These are phyloP conservation scores for Denticeps clupeoides DNA, from an alignment of 2,797 vertebrate genomes.

Conservation along the genomic window DNA sequence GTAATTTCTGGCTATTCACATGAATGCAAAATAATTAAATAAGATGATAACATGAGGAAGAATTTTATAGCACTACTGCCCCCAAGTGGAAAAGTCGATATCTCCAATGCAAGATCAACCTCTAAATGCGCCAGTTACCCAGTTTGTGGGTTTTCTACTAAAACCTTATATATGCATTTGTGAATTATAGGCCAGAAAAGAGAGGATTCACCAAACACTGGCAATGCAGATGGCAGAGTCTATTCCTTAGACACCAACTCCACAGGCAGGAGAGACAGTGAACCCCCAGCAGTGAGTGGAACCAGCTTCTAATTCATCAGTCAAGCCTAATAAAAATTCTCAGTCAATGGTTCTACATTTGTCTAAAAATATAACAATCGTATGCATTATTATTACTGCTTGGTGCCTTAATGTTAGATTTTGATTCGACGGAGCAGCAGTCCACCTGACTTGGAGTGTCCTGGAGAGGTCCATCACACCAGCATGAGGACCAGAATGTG, in stretches of 20 bases:
- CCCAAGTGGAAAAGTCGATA: no score
- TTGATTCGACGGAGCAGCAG: conserved; percentile 70
- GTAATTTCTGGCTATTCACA: no score
- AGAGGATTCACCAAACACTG: conserved; percentile 64
- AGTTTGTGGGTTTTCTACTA: no score
- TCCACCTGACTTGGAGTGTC: conserved; percentile 70
- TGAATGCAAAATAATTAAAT: no score
- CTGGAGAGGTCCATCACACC: conserved; percentile 49
- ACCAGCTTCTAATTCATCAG: background rate
- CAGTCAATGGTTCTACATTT: no score
- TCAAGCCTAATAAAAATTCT: no score
- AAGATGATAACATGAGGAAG: no score
- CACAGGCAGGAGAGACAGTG: conserved; percentile 54
- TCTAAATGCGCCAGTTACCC: no score
- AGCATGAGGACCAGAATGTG: conserved; percentile 53
- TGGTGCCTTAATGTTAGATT: conserved; percentile 48
- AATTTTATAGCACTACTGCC: no score
- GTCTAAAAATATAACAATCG: no score
- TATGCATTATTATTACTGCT: background rate
- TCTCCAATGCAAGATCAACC: no score
- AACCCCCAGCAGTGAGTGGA: conserved; percentile 68
- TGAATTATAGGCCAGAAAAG: conserved; percentile 63
- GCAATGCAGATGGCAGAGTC: conserved; percentile 54
- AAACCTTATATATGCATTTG: background rate
- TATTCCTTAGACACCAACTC: conserved; percentile 47